Percentiles rank a stretch among this genome's conserved stretches.
Evolutionary conservation across 2,113 vertebrate species (phyloP).

Genomic region (Pelobates fuscus): DNA sequence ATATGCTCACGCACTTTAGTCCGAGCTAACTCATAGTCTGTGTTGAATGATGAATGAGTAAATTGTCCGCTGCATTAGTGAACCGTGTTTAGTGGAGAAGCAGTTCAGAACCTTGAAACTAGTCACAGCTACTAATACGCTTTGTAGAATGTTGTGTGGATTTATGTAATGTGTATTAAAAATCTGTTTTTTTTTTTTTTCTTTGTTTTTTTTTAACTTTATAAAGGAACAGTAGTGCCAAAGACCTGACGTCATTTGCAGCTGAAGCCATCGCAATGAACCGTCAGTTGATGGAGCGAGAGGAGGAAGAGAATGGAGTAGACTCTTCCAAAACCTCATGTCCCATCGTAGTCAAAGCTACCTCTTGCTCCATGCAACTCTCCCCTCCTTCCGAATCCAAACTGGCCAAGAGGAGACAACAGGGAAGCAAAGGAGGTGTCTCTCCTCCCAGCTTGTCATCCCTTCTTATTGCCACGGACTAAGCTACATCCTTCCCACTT

Average conservation of each 20-base stretch:
- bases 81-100: too few species aligned
- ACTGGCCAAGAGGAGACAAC: conserved; percentile 88
- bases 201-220: background rate
- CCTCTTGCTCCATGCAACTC: conserved; percentile 86
- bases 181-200: too few species aligned
- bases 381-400: conserved; percentile 90
- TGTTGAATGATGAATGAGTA: too few species aligned
- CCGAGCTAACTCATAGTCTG: too few species aligned
- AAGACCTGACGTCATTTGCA: conserved; percentile 93
- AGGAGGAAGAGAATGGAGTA: conserved; percentile 83
- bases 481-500: conserved; percentile 29
- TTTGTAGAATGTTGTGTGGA: too few species aligned
- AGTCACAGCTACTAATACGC: too few species aligned
- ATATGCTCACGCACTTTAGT: too few species aligned
- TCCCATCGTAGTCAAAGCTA: conserved; percentile 81
- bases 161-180: too few species aligned
- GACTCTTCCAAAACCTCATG: conserved; percentile 50
- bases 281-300: conserved; percentile 87
- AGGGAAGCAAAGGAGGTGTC: conserved; percentile 76
- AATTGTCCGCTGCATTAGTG: too few species aligned
- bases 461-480: conserved; percentile 85
- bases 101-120: too few species aligned
- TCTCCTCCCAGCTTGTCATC: conserved; percentile 76
- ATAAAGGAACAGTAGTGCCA: conserved; percentile 89
- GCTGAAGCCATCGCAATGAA: conserved; percentile 94